These are phyloP conservation scores for Jordanella pulchra DNA, from an alignment of 2,797 vertebrate species.

Conservation along the genomic window DNA sequence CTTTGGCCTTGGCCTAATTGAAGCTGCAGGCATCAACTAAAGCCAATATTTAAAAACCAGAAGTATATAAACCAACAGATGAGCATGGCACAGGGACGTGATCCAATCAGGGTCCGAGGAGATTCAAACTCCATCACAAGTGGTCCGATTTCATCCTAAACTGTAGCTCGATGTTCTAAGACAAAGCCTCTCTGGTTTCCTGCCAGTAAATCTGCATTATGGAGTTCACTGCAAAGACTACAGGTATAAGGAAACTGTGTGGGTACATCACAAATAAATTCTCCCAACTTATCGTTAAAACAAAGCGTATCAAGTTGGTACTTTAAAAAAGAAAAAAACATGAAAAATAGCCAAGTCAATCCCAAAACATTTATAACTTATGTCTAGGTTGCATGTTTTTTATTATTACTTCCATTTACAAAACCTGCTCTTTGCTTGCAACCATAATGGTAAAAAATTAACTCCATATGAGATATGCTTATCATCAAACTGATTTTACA, in stretches of 20 bases:
- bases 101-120: background rate
- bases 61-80: constrained; percentile 8
- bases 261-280: background rate
- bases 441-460: too few species aligned
- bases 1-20: constrained; percentile 32
- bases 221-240: background rate
- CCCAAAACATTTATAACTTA: too few species aligned
- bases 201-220: background rate
- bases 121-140: background rate
- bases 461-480: background rate
- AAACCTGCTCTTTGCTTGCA: too few species aligned
- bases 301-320: background rate
- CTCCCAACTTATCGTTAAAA: background rate
- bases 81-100: constrained; percentile 6
- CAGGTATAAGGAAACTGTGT: background rate
- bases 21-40: constrained; percentile 13
- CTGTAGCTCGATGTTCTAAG: background rate
- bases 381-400: too few species aligned
- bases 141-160: background rate
- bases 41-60: constrained; percentile 4
- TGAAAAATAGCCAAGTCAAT: too few species aligned
- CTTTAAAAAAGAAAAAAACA: too few species aligned
- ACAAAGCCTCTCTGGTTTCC: background rate
- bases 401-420: too few species aligned
- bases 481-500: background rate